Evolutionary conservation across 2,113 vertebrate species (phyloP), one percentile per base, ranked within the genome.

Genomic region (Phyllostomus hastatus): DNA sequence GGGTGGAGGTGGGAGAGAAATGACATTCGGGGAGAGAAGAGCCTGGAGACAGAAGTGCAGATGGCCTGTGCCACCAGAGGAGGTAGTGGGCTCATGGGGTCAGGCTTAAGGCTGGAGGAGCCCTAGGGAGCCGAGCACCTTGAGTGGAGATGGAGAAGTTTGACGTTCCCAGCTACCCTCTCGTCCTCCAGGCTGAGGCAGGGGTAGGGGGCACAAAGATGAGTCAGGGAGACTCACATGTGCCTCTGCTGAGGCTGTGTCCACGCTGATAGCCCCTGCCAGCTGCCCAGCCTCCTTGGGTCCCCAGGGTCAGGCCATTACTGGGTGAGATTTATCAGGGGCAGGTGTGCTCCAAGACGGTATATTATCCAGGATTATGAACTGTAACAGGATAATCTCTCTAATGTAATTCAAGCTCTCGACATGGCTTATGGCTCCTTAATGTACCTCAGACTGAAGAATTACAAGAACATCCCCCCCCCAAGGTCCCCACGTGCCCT

Each of bases 331-430:
- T 99, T 99, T 98, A 99, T 98, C 98, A 98, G 96, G 96, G 98
- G 98, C 98, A 99, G 98, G 98, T 98, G 98, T 98, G 98, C 98
- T 97, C 97, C 97, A 96, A 97, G 98, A 98, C 95, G 97, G 98
- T 98, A 98, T 99, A 99, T 99, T 99, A 99, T 98, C 98, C 98
- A 98, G 98, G 98, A 99, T 99, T 99, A 99, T 99, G 98, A 98
- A 98, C 98, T 99, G 98, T 99, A 99, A 99, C 99, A 98, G 98
- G 98, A 98, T 99, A 99, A 99, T 99, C 99, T 99, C 98, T 98
- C 98, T 99, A 99, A 99, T 99, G 98, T 99, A 99, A 99, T 99
- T 99, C 98, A 99, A 99, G 98, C 98, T 99, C 99, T 99, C 98
- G 98, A 99, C 99, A 99, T 99, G 98, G 98, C 98, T 99, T 99